Percentiles rank a stretch among this genome's conserved stretches.
Conservation (phyloP, 2,888 invertebrate genomes). For the Sarcophaga subvicina region DNA sequence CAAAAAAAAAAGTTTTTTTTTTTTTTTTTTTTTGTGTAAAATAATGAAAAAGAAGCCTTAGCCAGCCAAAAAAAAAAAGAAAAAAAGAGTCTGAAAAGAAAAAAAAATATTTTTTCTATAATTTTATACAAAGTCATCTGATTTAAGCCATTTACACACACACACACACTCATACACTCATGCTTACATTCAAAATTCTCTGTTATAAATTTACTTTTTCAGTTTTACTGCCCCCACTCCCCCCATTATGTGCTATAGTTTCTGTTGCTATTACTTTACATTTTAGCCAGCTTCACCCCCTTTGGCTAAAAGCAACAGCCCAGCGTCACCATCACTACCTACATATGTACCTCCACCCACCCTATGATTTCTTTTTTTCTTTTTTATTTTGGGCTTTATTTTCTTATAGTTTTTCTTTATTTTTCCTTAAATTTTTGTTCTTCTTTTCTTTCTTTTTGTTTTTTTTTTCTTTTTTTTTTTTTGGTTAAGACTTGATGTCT, state of each 20-base stretch:
- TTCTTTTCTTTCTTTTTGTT: slow-evolving; percentile 47
- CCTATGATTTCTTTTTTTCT: slow-evolving; percentile 23
- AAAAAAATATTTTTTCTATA: slow-evolving; percentile 37
- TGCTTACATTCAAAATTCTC: slow-evolving; percentile 42
- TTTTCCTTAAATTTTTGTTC: slow-evolving; percentile 45
- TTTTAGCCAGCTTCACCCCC: slow-evolving; percentile 59
- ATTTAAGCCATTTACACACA: slow-evolving; percentile 79
- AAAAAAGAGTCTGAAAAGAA: slow-evolving; percentile 23
- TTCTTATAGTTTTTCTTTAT: slow-evolving; percentile 41
- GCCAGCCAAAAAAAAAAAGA: slow-evolving; percentile 4
- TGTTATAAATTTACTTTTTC: slow-evolving; percentile 68
- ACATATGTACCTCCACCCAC: slow-evolving; percentile 71
- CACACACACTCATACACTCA: slow-evolving; percentile 14
- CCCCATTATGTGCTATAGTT: slow-evolving; percentile 28
- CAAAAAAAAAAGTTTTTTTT: slow-evolving; percentile 64
- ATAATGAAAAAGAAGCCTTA: slow-evolving; percentile 59
- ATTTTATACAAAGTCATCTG: slow-evolving; percentile 80
- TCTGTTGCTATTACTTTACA: slow-evolving; percentile 19
- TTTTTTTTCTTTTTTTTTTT: slow-evolving; percentile 10
- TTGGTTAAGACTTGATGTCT: slow-evolving; percentile 64
- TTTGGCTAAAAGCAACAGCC: slow-evolving; percentile 7
- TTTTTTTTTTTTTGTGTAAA: slow-evolving; percentile 52
- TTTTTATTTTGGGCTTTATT: slow-evolving; percentile 57
- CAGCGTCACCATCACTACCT: slow-evolving; percentile 56
- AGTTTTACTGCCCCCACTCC: slow-evolving; percentile 62